Base-by-base conservation (phyloP, 2,888 invertebrate species). In the Dynastes maya region DNA sequence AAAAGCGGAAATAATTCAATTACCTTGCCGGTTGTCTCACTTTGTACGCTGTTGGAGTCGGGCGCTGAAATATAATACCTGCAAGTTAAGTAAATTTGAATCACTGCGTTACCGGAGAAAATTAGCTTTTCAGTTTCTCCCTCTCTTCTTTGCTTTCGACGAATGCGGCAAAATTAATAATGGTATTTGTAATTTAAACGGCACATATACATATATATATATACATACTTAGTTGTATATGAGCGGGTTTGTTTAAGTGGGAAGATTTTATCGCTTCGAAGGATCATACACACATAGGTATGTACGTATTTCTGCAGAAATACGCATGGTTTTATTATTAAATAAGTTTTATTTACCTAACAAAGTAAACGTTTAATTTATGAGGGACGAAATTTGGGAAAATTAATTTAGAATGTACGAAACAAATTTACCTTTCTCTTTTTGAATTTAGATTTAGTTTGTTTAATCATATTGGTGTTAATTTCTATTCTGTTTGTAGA, bases 31-130 rank as follows among this genome's bases (percentile, higher is more conserved):
- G 65, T 37, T 67, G 45, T 67, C 65, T 67, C 55, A 58, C 22
- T 67, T 22, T 67, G 40, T 67, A 45, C 22, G 40, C 65, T 16
- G 9, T 16, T 37, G 4, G 22, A 45, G 22, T 16, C 16, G 22
- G 16, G 22, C 16, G 22, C 40, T 67, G 65, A 67, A 67, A 67
- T 67, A 67, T 67, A 67, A 67, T 67, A 40, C 65, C 65, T 67
- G 65, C 45, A 1, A 67, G 45, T 45, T 67, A 67, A 45, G 40
- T 67, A 45, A 67, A 67, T 67, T 67, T 40, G 22, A 67, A 40
- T 16, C 40, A 67, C n/a, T 13, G 65, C 40, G 45, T 67, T 67
- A 45, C 65, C 22, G 22, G 65, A 67, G 65, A 67, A 45, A 67
- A 67, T 67, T 67, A 67, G 45, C 65, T 67, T 67, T 67, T 45